Evolutionary conservation across 2,888 invertebrate genomes (phyloP).

Genomic region (Mimachlamys varia): DNA sequence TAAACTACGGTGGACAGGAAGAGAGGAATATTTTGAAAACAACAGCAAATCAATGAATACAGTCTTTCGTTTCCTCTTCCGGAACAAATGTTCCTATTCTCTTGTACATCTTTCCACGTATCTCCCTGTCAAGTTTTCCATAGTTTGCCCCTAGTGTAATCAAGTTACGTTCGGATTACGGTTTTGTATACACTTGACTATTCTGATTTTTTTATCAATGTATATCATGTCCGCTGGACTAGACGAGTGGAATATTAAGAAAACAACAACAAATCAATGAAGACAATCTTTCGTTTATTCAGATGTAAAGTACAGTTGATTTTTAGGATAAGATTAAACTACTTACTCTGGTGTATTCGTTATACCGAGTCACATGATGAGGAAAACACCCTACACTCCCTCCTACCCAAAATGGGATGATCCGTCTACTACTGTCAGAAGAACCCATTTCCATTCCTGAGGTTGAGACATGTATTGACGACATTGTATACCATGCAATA

Average conservation of each 20-base stretch:
- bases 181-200: too few relatives aligned
- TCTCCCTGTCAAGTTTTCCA: too few relatives aligned
- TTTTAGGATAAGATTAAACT: conserved; percentile 32
- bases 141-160: too few relatives aligned
- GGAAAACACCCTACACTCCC: conserved; percentile 26
- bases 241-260: not conserved
- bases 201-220: too few relatives aligned
- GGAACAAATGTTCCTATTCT: too few relatives aligned
- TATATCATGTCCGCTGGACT: too few relatives aligned
- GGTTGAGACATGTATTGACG: conserved; percentile 34
- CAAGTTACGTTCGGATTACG: too few relatives aligned
- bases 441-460: conserved; percentile 34
- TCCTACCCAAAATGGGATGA: conserved; percentile 24
- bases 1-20: too few relatives aligned
- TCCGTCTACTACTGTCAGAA: not conserved
- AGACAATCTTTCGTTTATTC: conserved; percentile 36
- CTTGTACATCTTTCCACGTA: too few relatives aligned
- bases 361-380: conserved; percentile 28
- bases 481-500: conserved; percentile 22
- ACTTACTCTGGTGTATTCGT: not conserved
- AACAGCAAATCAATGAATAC: too few relatives aligned
- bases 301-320: conserved; percentile 31
- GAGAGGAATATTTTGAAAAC: too few relatives aligned
- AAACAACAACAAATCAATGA: not conserved
- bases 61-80: too few relatives aligned